phyloP scores from a whole-genome alignment of 2,888 invertebrate species.

The Papilio demoleus region DNA sequence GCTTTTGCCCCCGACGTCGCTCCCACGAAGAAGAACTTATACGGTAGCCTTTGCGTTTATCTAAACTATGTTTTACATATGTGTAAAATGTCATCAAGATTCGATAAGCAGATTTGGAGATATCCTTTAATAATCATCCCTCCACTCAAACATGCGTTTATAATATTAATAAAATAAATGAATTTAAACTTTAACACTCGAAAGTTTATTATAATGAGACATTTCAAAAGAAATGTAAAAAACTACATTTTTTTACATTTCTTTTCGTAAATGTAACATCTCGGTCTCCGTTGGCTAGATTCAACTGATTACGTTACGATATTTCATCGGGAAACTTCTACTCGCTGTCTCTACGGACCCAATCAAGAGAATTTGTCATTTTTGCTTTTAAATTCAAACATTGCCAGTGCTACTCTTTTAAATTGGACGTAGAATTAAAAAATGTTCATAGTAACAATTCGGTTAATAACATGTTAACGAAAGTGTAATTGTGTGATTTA shows the following conservation, averaged over 20 bases:
- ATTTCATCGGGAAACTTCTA: conserved; percentile 32
- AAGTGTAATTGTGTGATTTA: not conserved
- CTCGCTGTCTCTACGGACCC: conserved; percentile 33
- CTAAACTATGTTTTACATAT: too few species aligned
- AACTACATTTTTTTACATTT: conserved; percentile 14
- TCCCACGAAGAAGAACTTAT: too few species aligned
- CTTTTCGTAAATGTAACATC: conserved; percentile 22
- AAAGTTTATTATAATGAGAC: too few species aligned
- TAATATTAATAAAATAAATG: too few species aligned
- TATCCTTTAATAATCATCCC: too few species aligned
- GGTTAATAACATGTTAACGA: not conserved
- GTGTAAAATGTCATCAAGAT: too few species aligned
- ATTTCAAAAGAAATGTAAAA: too few species aligned
- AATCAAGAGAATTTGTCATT: conserved; percentile 38
- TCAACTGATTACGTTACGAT: conserved; percentile 36
- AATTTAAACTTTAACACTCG: too few species aligned
- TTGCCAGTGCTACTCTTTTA: not conserved
- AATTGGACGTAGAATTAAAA: conserved; percentile 13
- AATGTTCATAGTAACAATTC: not conserved
- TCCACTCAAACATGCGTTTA: too few species aligned
- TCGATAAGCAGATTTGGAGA: too few species aligned
- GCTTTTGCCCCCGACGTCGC: too few species aligned
- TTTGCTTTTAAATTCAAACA: conserved; percentile 16
- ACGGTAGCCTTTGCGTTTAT: too few species aligned
- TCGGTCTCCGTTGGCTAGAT: conserved; percentile 23